These are phyloP conservation scores for Aurelia sp. DNA, from an alignment of 30 jellyfish, hydroid and myxozoan species.

Conservation along the genomic window DNA sequence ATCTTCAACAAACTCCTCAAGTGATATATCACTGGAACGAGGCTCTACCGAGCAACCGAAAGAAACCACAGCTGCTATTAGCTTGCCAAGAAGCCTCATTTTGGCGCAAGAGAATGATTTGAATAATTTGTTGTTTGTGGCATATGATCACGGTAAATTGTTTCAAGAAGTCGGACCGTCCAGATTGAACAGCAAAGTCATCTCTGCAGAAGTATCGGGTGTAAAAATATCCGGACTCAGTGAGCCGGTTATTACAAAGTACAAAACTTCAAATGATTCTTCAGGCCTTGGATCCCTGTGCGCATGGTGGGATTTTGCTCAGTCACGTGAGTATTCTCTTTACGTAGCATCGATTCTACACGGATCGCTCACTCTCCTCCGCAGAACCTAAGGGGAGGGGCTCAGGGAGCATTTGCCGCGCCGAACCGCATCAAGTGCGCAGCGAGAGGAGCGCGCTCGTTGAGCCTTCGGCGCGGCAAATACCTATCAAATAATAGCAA, in stretches of 20 bases:
- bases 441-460: no score
- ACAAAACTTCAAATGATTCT: conserved; percentile 19
- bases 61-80: conserved; percentile 23
- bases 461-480: no score
- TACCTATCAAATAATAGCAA: no score
- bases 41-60: neutral
- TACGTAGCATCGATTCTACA: no score
- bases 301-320: conserved; percentile 61
- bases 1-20: neutral
- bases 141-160: conserved; percentile 55
- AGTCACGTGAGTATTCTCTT: no score
- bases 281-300: conserved; percentile 5
- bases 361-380: no score
- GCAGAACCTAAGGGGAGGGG: no score
- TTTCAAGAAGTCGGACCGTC: conserved; percentile 43
- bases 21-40: conserved; percentile 17
- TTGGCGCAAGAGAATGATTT: conserved; percentile 8
- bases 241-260: conserved; percentile 52
- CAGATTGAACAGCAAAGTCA: conserved; percentile 52
- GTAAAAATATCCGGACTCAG: conserved; percentile 39
- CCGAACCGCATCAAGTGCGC: no score
- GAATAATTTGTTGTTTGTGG: conserved; percentile 29
- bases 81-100: conserved; percentile 33
- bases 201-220: conserved; percentile 49
- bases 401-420: no score